A percentile compares a stretch with the other conserved stretches of the same genome.
Conservation (phyloP, 2,797 vertebrate species). For the Manis crassicaudata region DNA sequence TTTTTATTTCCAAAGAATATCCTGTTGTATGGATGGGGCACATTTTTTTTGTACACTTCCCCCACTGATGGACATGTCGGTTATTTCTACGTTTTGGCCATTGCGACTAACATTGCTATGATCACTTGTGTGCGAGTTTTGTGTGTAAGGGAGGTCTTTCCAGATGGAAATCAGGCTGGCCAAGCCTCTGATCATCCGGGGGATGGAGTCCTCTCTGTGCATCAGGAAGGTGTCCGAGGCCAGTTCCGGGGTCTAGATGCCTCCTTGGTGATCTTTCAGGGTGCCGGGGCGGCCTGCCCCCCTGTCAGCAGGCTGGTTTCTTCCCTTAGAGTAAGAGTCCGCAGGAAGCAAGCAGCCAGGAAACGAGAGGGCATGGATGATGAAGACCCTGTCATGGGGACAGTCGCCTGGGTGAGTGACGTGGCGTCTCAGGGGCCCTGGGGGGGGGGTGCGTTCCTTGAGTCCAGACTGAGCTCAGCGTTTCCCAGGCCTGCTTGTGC, state of each 20-base stretch:
- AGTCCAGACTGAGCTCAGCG: background rate
- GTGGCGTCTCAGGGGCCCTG: accelerated
- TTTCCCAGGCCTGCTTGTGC: background rate
- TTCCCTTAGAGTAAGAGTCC: conserved; percentile 27
- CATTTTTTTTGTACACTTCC: background rate
- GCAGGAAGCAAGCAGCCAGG: background rate
- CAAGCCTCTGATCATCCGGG: background rate
- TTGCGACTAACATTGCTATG: background rate
- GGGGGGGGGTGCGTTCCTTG: accelerated
- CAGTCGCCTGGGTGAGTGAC: conserved; percentile 41
- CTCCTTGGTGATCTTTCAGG: accelerated
- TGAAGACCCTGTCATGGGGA: conserved; percentile 50
- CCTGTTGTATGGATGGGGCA: too few species aligned
- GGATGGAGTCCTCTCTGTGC: accelerated
- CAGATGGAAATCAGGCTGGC: background rate
- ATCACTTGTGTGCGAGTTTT: accelerated
- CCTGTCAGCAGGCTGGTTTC: background rate
- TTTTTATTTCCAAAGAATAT: background rate
- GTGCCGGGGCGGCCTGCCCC: background rate
- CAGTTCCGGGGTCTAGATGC: background rate
- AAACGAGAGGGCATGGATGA: background rate
- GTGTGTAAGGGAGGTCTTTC: background rate
- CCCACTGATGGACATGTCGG: accelerated
- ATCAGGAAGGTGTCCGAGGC: background rate
- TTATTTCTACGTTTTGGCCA: background rate